Conservation (phyloP, 2,113 vertebrate genomes). For the Gnathonemus echidnorhynchus region DNA sequence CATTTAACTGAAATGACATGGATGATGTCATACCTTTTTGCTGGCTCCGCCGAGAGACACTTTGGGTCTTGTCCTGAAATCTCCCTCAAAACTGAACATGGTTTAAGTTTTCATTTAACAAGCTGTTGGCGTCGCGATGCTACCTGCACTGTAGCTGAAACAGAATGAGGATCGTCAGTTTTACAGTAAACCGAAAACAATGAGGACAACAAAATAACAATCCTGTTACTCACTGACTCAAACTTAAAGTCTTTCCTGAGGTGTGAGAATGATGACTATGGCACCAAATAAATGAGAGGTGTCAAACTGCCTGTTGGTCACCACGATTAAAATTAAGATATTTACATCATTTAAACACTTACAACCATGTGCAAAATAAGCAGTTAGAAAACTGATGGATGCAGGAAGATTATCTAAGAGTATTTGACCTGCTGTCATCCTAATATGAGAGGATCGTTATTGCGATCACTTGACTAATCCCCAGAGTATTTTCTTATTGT, state of each 20-base stretch:
- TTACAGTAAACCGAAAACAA: constrained; percentile 13
- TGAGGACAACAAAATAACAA: not conserved
- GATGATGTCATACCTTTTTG: constrained; percentile 69
- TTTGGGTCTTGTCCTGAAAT: constrained; percentile 95
- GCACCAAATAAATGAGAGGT: not conserved
- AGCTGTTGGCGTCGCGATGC: constrained; percentile 4
- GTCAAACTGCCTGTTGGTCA: no score
- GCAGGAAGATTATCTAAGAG: not conserved
- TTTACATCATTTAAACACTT: not conserved
- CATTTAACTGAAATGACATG: not conserved
- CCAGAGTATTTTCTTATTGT: not conserved
- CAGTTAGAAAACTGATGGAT: not conserved
- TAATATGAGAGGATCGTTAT: not conserved
- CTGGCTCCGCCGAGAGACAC: constrained; percentile 96
- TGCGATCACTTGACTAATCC: not conserved
- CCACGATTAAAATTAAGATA: no score
- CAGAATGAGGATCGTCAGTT: constrained; percentile 17
- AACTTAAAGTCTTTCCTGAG: not conserved
- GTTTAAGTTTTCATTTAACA: constrained; percentile 79
- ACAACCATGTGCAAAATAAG: not conserved
- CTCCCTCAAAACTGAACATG: constrained; percentile 99
- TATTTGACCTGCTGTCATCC: not conserved
- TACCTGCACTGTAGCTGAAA: constrained; percentile 30
- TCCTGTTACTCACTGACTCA: not conserved
- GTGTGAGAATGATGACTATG: not conserved